phyloP scores from a whole-genome alignment of 2,113 vertebrate species.

The Naja naja region DNA sequence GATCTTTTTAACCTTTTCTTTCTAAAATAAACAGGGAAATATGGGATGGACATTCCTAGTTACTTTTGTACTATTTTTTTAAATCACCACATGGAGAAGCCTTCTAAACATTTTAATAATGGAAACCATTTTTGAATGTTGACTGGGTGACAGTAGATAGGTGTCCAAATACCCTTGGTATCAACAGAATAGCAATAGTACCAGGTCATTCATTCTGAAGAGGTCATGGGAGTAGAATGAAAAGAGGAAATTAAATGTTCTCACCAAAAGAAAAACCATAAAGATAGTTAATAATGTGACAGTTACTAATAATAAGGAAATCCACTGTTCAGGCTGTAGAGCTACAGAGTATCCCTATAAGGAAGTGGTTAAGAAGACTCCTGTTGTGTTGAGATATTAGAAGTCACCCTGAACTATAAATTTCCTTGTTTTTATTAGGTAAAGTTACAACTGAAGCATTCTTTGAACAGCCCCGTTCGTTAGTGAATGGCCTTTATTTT shows the following conservation, averaged over 20 bases:
- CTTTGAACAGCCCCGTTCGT: conserved; percentile 43
- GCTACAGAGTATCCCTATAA: conserved; percentile 49
- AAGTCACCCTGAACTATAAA: conserved; percentile 58
- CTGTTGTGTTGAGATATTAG: conserved; percentile 64
- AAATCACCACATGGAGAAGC: conserved; percentile 28
- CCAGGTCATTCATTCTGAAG: conserved; percentile 53
- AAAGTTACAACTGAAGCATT: conserved; percentile 53
- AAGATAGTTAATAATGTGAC: conserved; percentile 64
- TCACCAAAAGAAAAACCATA: conserved; percentile 56
- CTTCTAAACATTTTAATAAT: conserved; percentile 44
- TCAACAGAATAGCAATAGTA: conserved; percentile 48
- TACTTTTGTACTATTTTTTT: not conserved
- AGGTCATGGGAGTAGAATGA: conserved; percentile 52
- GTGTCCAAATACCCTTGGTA: conserved; percentile 27
- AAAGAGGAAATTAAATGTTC: conserved; percentile 71
- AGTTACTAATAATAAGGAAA: conserved; percentile 67
- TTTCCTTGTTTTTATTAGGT: conserved; percentile 70
- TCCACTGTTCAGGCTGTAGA: conserved; percentile 54
- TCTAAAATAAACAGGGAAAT: not conserved
- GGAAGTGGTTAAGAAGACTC: conserved; percentile 63
- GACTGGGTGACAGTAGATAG: conserved; percentile 37
- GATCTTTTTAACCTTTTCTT: not conserved
- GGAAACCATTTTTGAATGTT: conserved; percentile 43
- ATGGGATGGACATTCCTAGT: conserved; percentile 41
- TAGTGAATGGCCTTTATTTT: conserved; percentile 52